Base-by-base conservation (phyloP, 2,113 vertebrate species). In the Protobothrops mucrosquamatus region DNA sequence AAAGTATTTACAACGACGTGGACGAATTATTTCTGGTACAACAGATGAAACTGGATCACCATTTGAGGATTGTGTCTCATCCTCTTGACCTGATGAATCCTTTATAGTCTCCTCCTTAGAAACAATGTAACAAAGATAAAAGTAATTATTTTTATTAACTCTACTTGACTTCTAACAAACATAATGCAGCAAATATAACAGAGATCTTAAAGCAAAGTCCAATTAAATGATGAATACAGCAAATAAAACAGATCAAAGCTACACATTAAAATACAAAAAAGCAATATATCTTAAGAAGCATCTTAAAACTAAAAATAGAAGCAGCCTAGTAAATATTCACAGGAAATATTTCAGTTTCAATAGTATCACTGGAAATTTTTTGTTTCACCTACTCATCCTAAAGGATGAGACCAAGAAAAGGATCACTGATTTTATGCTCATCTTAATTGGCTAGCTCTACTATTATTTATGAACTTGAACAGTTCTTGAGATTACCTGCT, bases 1-100 rank as follows among this genome's bases (percentile, higher is more conserved):
- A 97, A 99, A 99, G 95, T 99, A 99, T 97, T 98, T 99, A 97
- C 98, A 98, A 51, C 98, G 98, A 87, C 98, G 98, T 34, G 98
- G 98, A 20, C 98, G 98, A 91, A 99, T 98, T 20, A 99, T 98
- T 95, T 99, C 99, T 92, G 98, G 98, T 2, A 98, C 98, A 87
- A 97, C 98, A 46, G 98, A 98, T 2, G 98, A 98, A 3, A 98
- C 97, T 52, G 98, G 98, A 74, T 98, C 98, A 22, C 98, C 99
- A 22, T 98, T 98, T 51, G 98, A 98, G 26, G 97, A 98, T 92
- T 98, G 98, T 24, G 97, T 97, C 89, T 99, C 98, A 90, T 98
- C 98, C 51, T 98, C 98, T 86, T 97, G 98, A 86, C 97, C 98
- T 6, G 97, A 98, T 1, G 98, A 98, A 95, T 98, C 98, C 95